Base-by-base conservation (phyloP, 2,113 vertebrate species). In the Colistium nudipinnis region DNA sequence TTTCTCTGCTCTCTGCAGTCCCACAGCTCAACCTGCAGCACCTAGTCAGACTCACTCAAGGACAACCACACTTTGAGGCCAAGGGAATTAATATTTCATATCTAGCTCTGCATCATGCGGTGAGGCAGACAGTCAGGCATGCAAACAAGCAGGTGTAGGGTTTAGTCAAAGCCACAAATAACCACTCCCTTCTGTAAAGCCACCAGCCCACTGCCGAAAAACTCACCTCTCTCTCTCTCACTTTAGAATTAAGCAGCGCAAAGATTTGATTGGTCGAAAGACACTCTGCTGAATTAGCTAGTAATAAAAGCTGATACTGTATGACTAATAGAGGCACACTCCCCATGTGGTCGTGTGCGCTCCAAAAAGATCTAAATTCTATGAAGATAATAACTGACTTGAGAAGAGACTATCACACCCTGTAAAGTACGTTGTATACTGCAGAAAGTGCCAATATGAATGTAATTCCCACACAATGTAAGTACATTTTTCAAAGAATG, bases 71-170 rank as follows among this genome's bases (percentile, higher is more conserved):
- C 77, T 86, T 74, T 75, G 39, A 83, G 80, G 81, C 79, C 80
- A 74, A 63, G 63, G 53, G 63, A 72, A 92, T 92, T 79, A 92
- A 91, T 92, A 90, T 91, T 90, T 91, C 48, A 92, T 90, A 81
- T 87, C 63, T 59, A 54, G 67, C 83, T 72, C 74, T 80, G 80
- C 85, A 70, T 74, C 83, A 84, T 87, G 82, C 60, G 68, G 86
- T 57, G 83, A 82, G 70, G 77, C 62, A 76, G 74, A 75, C 76
- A 86, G 71, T 39, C 74, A 70, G 59, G 70, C 72, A 28, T 55
- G 27, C 68, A 24, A 62, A 70, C 45, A 19, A 43, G 45, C 62
- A 68, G 51, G 14, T 25, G 66, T 41, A 56, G 75, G 55, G 64
- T 35, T 31, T 49, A 68, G 43, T 53, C 25, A 47, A 28, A 62